Evolutionary conservation across 2,888 invertebrate genomes (phyloP), one percentile per base, ranked within the genome.

Genomic region (Andrena dorsata): DNA sequence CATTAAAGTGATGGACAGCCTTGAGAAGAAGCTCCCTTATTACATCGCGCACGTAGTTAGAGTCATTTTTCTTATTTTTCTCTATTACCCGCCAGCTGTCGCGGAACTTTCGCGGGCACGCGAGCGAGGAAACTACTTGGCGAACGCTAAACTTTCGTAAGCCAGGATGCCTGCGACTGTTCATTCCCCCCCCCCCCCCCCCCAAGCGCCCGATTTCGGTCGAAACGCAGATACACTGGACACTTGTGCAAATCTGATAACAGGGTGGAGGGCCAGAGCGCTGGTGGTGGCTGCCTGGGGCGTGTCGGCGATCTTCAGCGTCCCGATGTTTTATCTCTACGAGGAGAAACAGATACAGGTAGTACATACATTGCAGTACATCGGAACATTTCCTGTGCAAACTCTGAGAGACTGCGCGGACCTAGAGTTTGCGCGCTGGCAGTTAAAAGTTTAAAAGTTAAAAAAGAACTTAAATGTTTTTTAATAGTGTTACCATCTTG

Each of bases 241-340:
- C 49, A 10, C 49, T 2, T 26, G 10, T 32, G 56, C 20, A 53
- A 69, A 47, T 87, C 76, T 71, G 20, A 71, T 69, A 16, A 30
- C 71, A 98, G 98, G 98, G 98, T 96, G 97, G 93, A 95, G 98
- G 87, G 98, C 98, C 0, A 95, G 97, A 86, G 95, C 96, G 65
- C 95, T 98, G 73, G 96, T 98, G 7, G 95, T 96, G 5, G 95
- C 96, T 5, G 98, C 98, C 0, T 98, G 98, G 98, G 92, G 96
- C 7, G 95, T 98, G 80, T 98, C 98, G 89, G 96, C 96, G 13
- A 86, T 98, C 41, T 98, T 98, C 93, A 97, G 98, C 1, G 94
- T 97, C 61, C 98, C 98, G 49, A 96, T 97, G 35, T 95, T 98
- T 77, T 95, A 98, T 85, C 95, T 98, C 1, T 97, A 97, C 90